Evolutionary conservation across 1,140 invertebrate species (phyloP), one percentile per base, ranked within the genome.

Genomic region (Anoplolepis gracilipes): DNA sequence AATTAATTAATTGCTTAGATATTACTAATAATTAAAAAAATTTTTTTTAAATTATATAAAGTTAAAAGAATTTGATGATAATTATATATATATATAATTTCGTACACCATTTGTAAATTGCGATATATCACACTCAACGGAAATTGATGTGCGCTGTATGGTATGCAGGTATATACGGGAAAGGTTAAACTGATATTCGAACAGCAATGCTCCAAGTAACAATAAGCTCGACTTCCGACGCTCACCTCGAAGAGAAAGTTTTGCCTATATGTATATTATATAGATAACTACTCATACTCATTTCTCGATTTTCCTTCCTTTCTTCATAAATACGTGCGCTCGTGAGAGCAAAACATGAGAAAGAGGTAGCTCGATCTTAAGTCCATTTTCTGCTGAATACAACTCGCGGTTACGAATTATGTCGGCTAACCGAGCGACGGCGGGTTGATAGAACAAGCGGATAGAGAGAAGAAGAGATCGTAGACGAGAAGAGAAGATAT

Each of bases 401-500:
- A 90, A 91, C 88, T 92, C 91, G 90, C 84, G 87, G 90, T 90
- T 90, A 89, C 88, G 62, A 87, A 91, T 84, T 90, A 90, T 89
- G 62, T 85, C 85, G 88, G 86, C 79, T 87, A 90, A 84, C 75
- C 86, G 73, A 81, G 55, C 64, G 57, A 39, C 79, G 39, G 13
- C 33, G 62, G 69, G 69, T 57, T 75, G 86, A 88, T 87, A 84
- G 49, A 77, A 65, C 59, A 42, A 72, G 75, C 82, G 76, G 55
- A 87, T 61, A 62, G 61, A 86, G 85, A 59, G 55, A 42, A 59
- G 57, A 64, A 59, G 46, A 59, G 57, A 46, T 19, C 46, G 55
- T 72, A 81, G 64, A 75, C 46, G 62, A 30, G 53, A 81, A 62
- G 84, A 62, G 16, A 10, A 65, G 69, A 81, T 75, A 76, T 84